phyloP scores from a whole-genome alignment of 1,140 invertebrate species.

The Drosophila dunni region DNA sequence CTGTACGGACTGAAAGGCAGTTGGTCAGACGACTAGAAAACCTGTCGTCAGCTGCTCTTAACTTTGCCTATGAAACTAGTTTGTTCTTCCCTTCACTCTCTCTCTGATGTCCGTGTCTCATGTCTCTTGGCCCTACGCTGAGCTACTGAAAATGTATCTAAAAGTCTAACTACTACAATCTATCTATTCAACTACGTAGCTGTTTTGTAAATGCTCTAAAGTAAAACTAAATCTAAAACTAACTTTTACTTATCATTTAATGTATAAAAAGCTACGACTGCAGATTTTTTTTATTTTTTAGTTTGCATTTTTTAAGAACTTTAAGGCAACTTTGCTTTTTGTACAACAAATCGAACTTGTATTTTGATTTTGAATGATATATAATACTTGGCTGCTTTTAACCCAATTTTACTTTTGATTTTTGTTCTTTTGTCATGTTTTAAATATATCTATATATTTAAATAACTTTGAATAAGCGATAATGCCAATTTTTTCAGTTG shows the following conservation, averaged over 20 bases:
- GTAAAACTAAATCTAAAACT: slow-evolving; percentile 67
- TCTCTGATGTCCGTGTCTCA: slow-evolving; percentile 7
- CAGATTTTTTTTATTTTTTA: slow-evolving; percentile 46
- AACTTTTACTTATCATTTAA: slow-evolving; percentile 60
- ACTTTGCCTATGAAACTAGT: slow-evolving; percentile 77
- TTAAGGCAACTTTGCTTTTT: slow-evolving; percentile 69
- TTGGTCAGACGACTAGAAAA: slow-evolving; percentile 31
- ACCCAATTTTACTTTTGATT: slow-evolving; percentile 40
- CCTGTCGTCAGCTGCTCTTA: slow-evolving; percentile 74
- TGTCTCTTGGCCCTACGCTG: slow-evolving; percentile 22
- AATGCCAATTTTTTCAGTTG: slow-evolving; percentile 64
- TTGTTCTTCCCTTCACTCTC: slow-evolving; percentile 26
- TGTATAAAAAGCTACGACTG: slow-evolving; percentile 61
- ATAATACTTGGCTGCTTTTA: slow-evolving; percentile 58
- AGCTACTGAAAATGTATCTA: slow-evolving; percentile 51
- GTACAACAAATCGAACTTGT: slow-evolving; percentile 41
- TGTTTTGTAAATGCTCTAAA: slow-evolving; percentile 57
- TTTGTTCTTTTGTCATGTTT: slow-evolving; percentile 72
- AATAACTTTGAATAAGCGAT: slow-evolving; percentile 56
- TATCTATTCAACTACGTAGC: slow-evolving; percentile 19
- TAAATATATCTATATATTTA: slow-evolving; percentile 42
- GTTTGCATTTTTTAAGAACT: slow-evolving; percentile 32
- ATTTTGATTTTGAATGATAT: slow-evolving; percentile 53
- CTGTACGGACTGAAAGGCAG: slow-evolving; percentile 5
- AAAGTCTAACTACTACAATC: slow-evolving; percentile 22